phyloP scores from a whole-genome alignment of 2,888 invertebrate species.

The Incurvaria masculella region DNA sequence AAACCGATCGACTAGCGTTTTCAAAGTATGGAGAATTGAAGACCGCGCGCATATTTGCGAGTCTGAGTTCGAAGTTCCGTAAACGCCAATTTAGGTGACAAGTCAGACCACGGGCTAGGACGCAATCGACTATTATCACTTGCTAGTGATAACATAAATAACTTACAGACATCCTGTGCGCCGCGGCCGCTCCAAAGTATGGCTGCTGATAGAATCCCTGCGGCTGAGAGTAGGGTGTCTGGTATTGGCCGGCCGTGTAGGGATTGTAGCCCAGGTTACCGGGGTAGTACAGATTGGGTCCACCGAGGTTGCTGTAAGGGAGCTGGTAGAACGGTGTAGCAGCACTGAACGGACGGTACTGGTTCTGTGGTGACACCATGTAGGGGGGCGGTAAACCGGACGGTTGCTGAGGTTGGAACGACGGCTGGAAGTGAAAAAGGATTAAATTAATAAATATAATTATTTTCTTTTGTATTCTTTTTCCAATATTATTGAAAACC shows the following conservation, averaged over 20 bases:
- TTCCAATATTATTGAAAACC: too few relatives aligned
- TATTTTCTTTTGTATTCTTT: neutral
- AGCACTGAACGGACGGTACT: constrained; percentile 47
- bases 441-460: neutral
- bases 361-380: constrained; percentile 28
- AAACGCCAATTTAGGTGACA: too few relatives aligned
- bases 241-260: constrained; percentile 31
- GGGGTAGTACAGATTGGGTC: constrained; percentile 37
- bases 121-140: too few relatives aligned
- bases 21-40: too few relatives aligned
- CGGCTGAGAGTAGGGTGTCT: constrained; percentile 35
- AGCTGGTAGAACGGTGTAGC: constrained; percentile 48
- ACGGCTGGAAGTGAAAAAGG: constrained; percentile 20
- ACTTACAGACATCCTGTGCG: constrained; percentile 57
- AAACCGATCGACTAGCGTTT: too few relatives aligned
- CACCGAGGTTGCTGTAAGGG: constrained; percentile 31
- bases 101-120: too few relatives aligned
- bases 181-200: constrained; percentile 21
- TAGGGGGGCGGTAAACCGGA: constrained; percentile 28
- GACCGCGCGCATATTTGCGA: too few relatives aligned
- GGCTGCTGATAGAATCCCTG: constrained; percentile 30
- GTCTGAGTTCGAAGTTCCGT: too few relatives aligned
- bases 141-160: constrained; percentile 3
- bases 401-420: constrained; percentile 25
- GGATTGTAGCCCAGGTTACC: constrained; percentile 38